Percentiles rank a stretch among this genome's conserved stretches.
Evolutionary conservation across 2,888 invertebrate species (phyloP).

Genomic region (Drosophila testacea): DNA sequence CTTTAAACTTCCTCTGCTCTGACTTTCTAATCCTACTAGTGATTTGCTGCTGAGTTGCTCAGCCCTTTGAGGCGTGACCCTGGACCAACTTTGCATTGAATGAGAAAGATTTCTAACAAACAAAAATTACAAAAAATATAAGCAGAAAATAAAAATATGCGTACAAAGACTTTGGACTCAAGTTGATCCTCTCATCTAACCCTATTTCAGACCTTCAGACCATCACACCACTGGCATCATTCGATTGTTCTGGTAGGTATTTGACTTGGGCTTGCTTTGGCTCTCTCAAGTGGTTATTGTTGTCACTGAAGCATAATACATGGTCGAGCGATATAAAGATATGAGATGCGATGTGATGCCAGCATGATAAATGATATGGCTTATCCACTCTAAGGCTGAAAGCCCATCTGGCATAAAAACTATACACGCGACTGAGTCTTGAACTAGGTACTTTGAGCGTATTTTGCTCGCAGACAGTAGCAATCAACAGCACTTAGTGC

Average conservation of each 20-base stretch:
- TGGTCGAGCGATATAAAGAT: constrained; percentile 45
- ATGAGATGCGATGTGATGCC: constrained; percentile 22
- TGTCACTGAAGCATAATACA: constrained; percentile 69
- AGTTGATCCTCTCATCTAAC: constrained; percentile 38
- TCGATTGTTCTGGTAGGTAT: constrained; percentile 45
- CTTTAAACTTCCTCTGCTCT: constrained; percentile 29
- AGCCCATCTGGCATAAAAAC: constrained; percentile 24
- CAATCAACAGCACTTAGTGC: constrained; percentile 63
- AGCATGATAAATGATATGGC: constrained; percentile 66
- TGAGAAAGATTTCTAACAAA: constrained; percentile 21
- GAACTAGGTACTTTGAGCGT: constrained; percentile 43
- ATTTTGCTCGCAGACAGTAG: constrained; percentile 56
- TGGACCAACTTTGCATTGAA: constrained; percentile 35
- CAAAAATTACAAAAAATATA: neutral
- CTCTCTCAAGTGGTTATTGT: constrained; percentile 72
- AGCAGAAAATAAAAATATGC: constrained; percentile 25
- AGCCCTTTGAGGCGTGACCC: constrained; percentile 44
- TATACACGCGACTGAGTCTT: constrained; percentile 17
- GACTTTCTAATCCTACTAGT: constrained; percentile 11
- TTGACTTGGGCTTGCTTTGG: constrained; percentile 53
- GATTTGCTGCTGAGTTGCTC: constrained; percentile 38
- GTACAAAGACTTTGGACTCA: constrained; percentile 35
- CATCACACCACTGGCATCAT: neutral
- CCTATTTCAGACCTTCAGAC: neutral
- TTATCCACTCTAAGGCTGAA: constrained; percentile 50